Evolutionary conservation across 2,888 invertebrate species (phyloP), one percentile per base, ranked within the genome.

Genomic region (Hypomecis punctinalis): DNA sequence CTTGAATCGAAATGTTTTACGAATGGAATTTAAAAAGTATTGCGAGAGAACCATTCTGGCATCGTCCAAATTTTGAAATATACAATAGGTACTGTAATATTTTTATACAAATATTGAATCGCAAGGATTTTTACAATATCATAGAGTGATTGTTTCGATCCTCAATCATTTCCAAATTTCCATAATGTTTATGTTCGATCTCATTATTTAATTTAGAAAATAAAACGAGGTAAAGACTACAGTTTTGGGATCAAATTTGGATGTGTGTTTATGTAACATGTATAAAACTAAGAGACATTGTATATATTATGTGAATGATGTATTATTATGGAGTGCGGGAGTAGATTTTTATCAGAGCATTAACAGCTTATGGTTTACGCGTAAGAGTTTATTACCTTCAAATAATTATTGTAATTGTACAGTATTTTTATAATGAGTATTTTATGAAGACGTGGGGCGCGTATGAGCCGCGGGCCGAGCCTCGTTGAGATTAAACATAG

Each of bases 191-290:
- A 89, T 85, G 89, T 91, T 89, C 89, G 92, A 93, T 93, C 92
- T 93, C 92, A 93, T 91, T 91, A 92, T 91, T 91, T 93, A 91
- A 92, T 90, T 90, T 91, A 91, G 91, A 91, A 91, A 91, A 86
- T 89, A 89, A 86, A 89, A 86, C 86, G 91, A 92, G 92, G 87
- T 91, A 91, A 92, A 92, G 91, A 91, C 92, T 92, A 90, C 91
- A 91, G 89, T 89, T 90, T 90, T 88, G 92, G 92, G 92, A 91
- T 89, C 91, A 92, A 92, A 91, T 91, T 91, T 90, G 88, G 86
- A 91, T 90, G 91, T 91, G 91, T 91, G 91, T 90, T 89, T 87
- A 89, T 82, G 90, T 89, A 88, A 88, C 90, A 88, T 91, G 89
- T 91, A 90, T 86, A 89, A 45, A 83, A 80, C 76, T 81, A 85